Conservation (phyloP, 2,113 vertebrate genomes). For the Myocastor coypus region DNA sequence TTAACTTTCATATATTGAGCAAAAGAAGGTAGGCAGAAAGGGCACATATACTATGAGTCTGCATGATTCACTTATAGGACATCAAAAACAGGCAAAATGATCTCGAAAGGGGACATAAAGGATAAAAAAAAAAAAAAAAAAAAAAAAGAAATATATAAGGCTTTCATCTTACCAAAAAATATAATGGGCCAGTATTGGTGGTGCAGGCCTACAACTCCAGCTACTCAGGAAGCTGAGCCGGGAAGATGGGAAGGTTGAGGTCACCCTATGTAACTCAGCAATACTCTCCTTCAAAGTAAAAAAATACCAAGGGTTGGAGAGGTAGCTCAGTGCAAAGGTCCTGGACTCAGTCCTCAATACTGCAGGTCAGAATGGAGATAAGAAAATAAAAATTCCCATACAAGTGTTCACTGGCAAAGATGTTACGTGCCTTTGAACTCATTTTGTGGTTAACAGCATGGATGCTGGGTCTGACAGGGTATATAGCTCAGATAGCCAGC, state of each 20-base stretch:
- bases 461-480: not conserved
- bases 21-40: conserved; percentile 55
- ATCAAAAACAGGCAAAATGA: conserved; percentile 11
- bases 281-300: not conserved
- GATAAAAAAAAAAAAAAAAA: too few species aligned
- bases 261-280: not conserved
- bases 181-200: not conserved
- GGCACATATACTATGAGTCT: not conserved
- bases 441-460: not conserved
- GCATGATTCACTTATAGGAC: not conserved
- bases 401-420: not conserved
- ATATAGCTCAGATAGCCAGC: not conserved
- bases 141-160: too few species aligned
- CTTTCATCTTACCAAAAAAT: conserved; percentile 46
- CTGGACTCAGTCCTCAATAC: not conserved
- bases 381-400: not conserved
- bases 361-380: not conserved
- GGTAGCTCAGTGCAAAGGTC: not conserved
- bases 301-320: not conserved
- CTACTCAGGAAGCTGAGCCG: not conserved
- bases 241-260: not conserved
- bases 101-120: not conserved
- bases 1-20: conserved; percentile 7
- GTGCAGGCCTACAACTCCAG: not conserved
- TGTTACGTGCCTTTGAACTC: not conserved